Evolutionary conservation across 2,888 invertebrate species (phyloP).

Genomic region (Andrena hattorfiana): DNA sequence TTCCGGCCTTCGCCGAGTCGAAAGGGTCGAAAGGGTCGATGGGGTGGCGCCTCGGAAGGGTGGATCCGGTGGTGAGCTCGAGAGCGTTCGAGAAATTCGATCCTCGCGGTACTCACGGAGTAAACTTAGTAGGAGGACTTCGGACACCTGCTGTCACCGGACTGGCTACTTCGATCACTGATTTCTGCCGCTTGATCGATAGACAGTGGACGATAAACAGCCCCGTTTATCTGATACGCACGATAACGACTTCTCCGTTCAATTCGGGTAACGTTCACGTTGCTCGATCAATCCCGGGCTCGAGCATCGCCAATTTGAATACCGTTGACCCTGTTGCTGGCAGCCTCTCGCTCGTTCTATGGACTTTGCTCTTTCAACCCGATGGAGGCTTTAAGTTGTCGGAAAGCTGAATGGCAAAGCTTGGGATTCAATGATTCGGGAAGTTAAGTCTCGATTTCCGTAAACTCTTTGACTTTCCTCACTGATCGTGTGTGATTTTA

Average conservation of each 20-base stretch:
- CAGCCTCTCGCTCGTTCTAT: too few species aligned
- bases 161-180: constrained; percentile 54
- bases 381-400: too few species aligned
- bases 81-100: not conserved
- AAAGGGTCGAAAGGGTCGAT: not conserved
- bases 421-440: too few species aligned
- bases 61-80: too few species aligned
- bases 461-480: too few species aligned
- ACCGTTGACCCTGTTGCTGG: too few species aligned
- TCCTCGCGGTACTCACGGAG: not conserved
- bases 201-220: constrained; percentile 14
- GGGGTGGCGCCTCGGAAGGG: not conserved
- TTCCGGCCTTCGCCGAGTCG: not conserved
- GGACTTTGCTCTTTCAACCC: not conserved
- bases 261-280: not conserved
- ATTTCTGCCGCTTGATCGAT: constrained; percentile 38
- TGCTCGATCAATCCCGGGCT: not conserved
- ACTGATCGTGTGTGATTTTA: too few species aligned
- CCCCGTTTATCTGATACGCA: constrained; percentile 57
- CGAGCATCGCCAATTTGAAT: not conserved
- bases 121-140: not conserved
- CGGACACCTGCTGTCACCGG: constrained; percentile 7
- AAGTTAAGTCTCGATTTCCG: too few species aligned
- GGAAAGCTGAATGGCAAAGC: too few species aligned
- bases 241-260: constrained; percentile 44